Evolutionary conservation across 2,113 vertebrate species (phyloP), one percentile per base, ranked within the genome.

Genomic region (Poeciliopsis occidentalis): DNA sequence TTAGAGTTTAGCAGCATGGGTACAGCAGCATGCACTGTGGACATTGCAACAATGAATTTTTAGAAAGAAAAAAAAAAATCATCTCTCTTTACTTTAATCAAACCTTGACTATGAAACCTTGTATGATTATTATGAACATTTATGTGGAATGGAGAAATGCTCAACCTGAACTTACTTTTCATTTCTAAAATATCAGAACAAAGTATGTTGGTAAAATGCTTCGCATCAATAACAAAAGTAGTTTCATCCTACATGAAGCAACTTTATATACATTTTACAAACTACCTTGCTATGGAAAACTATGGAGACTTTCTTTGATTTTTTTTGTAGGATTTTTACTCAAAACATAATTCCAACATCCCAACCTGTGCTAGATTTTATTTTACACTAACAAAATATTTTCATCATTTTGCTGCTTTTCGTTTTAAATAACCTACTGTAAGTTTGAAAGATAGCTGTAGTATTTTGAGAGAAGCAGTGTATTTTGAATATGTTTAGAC

Each of bases 21-120:
- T 54, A 8, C 24, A 30, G 11, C 24, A 30, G 11, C 24, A 30
- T 70, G 64, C 1, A 60, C 34, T 68, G 41, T 76, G 63, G 62
- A 78, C 62, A 67, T 74, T 70, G 27, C 64, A 64, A 73, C 61
- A 75, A 22, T 37, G 0, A 12, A 37, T 34, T 17, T 64, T 47
- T 57, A 73, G 34, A 78, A n/a, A 30, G n/a, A 17, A 27, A 29
- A 61, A 15, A 13, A 29, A 13, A 29, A 19, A 17, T 17, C 6
- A 7, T 13, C 13, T 15, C 29, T 62, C 51, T 57, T 57, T n/a
- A n/a, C 51, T n/a, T 10, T 19, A 19, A 57, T 24, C 0, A 1
- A 54, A 54, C 5, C 22, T 19, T 54, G 51, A 54, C 51, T 54
- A 54, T 22, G 51, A 22, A 54, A 54, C 19, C 51, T 7, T 24